Evolutionary conservation across 1,140 invertebrate species (phyloP).

Genomic region (Dryas iulia): DNA sequence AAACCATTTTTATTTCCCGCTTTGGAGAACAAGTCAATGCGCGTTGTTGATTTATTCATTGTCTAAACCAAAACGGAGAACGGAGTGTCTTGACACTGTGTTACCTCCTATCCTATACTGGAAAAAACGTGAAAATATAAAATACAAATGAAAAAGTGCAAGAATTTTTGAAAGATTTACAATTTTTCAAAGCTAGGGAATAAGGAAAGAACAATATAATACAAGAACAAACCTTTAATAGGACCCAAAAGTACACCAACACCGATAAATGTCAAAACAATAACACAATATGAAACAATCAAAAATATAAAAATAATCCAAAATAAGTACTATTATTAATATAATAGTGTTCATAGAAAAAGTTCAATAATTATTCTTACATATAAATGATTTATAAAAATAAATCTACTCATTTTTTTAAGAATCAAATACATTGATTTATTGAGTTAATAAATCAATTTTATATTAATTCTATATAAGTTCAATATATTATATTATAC

Average conservation of each 20-base stretch:
- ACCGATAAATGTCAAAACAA: conserved; percentile 31
- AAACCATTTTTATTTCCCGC: too few relatives aligned
- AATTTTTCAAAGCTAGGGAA: too few relatives aligned
- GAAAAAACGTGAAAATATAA: too few relatives aligned
- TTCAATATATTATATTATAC: too few relatives aligned
- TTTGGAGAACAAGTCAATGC: too few relatives aligned
- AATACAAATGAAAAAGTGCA: too few relatives aligned
- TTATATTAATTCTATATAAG: too few relatives aligned
- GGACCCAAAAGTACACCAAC: conserved; percentile 35
- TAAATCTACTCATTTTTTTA: neutral
- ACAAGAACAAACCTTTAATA: conserved; percentile 9
- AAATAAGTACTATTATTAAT: neutral
- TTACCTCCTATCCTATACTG: neutral
- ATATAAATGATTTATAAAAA: neutral
- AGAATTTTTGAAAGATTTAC: too few relatives aligned
- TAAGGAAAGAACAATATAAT: too few relatives aligned
- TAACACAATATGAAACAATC: conserved; percentile 22
- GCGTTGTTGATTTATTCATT: too few relatives aligned
- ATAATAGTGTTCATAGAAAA: neutral
- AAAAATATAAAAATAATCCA: conserved; percentile 16
- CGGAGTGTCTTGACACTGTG: neutral
- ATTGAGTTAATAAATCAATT: neutral
- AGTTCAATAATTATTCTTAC: neutral
- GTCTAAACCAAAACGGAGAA: too few relatives aligned
- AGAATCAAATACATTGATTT: neutral